These are phyloP conservation scores for Cyrtonyx montezumae DNA, from an alignment of 2,113 vertebrate genomes.

Conservation along the genomic window DNA sequence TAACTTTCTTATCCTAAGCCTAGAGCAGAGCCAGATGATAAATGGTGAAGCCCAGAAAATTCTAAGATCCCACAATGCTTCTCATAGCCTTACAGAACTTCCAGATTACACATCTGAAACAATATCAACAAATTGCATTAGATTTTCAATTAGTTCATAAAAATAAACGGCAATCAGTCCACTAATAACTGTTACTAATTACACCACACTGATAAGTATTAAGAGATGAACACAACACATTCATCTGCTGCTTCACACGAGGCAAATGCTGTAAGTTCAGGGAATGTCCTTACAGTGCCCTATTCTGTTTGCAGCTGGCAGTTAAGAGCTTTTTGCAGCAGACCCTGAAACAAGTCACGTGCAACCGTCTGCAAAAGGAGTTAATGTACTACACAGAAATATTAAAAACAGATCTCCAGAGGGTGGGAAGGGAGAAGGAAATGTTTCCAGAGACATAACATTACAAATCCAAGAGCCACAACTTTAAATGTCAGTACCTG, in stretches of 20 bases:
- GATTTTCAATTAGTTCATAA: neutral
- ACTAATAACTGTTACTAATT: neutral
- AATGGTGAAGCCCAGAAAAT: neutral
- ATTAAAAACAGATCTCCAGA: neutral
- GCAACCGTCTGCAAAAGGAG: neutral
- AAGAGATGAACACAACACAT: neutral
- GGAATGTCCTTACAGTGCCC: neutral
- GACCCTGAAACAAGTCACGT: neutral
- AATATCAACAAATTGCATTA: neutral
- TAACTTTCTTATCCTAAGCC: neutral
- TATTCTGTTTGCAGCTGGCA: neutral
- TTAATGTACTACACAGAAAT: neutral
- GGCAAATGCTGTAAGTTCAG: neutral
- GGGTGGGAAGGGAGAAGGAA: neutral
- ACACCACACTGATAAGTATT: neutral
- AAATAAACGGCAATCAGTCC: neutral
- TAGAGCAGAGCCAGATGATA: neutral
- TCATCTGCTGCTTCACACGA: neutral
- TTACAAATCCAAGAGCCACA: neutral
- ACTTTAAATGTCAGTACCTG: conserved; percentile 76
- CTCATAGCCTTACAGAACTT: neutral
- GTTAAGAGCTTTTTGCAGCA: conserved; percentile 1
- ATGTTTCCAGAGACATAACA: neutral
- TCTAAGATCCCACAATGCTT: neutral
- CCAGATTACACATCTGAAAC: neutral